These are phyloP conservation scores for Riparia riparia DNA, from an alignment of 2,113 vertebrate species.

Conservation along the genomic window DNA sequence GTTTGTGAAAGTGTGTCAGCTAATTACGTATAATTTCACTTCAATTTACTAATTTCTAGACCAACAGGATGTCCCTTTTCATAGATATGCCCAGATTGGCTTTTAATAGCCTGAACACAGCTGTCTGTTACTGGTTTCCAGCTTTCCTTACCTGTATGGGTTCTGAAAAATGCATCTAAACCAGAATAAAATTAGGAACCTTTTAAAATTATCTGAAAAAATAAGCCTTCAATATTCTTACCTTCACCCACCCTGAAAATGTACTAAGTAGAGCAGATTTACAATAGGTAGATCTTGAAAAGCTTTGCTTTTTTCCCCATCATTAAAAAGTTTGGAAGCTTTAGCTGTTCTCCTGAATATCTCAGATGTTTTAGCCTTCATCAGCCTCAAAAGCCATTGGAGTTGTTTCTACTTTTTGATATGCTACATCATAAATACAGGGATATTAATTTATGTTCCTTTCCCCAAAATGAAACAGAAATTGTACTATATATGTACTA, in stretches of 20 bases:
- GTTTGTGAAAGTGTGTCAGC: slow-evolving; percentile 36
- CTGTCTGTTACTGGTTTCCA: slow-evolving; percentile 24
- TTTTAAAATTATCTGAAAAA: neutral
- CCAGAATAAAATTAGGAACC: neutral
- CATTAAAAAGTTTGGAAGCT: neutral
- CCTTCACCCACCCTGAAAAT: neutral
- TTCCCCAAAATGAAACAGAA: neutral
- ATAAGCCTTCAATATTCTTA: neutral
- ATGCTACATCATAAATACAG: neutral
- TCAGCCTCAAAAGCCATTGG: neutral
- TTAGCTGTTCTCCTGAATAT: neutral
- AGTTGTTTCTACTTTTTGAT: neutral
- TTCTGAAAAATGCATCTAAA: neutral
- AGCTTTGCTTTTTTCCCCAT: neutral
- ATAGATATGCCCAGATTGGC: neutral
- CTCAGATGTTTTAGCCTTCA: neutral
- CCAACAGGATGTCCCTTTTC: slow-evolving; percentile 10
- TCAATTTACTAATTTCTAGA: slow-evolving; percentile 67
- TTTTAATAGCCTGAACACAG: slow-evolving; percentile 44
- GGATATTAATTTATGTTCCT: neutral
- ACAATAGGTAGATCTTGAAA: neutral
- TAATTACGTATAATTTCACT: slow-evolving; percentile 73
- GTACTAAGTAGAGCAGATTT: neutral
- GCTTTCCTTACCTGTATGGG: neutral
- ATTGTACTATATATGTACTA: neutral